phyloP scores from a whole-genome alignment of 2,113 vertebrate genomes.

The Sclerurus mexicanus region DNA sequence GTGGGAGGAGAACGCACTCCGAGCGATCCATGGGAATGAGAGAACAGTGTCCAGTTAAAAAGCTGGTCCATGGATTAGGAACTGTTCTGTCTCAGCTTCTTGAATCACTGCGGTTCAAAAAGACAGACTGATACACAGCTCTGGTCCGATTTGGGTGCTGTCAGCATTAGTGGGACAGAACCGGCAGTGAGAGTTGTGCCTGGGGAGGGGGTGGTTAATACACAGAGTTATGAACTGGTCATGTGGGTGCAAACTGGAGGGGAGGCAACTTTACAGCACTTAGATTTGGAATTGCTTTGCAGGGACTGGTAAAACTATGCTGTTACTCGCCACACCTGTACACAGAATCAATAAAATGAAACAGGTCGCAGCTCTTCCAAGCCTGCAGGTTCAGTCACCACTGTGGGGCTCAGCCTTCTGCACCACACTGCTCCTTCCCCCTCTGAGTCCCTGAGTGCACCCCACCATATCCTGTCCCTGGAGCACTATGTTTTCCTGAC shows the following conservation, averaged over 20 bases:
- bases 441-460: not conserved
- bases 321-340: not conserved
- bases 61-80: not conserved
- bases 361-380: not conserved
- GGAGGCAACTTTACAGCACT: not conserved
- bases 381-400: not conserved
- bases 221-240: not conserved
- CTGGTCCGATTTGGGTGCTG: not conserved
- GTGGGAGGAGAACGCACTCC: fast-evolving
- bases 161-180: not conserved
- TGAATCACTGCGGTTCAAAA: not conserved
- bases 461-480: fast-evolving
- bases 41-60: not conserved
- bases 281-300: not conserved
- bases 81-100: not conserved
- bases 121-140: not conserved
- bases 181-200: not conserved
- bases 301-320: not conserved
- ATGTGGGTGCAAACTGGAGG: not conserved
- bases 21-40: not conserved
- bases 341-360: not conserved
- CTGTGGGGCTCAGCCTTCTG: not conserved
- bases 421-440: not conserved
- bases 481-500: not conserved
- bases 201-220: not conserved